Percentiles rank a stretch among this genome's conserved stretches.
These are phyloP conservation scores for Poeciliopsis infans DNA, from an alignment of 2,797 vertebrate species.

Conservation along the genomic window DNA sequence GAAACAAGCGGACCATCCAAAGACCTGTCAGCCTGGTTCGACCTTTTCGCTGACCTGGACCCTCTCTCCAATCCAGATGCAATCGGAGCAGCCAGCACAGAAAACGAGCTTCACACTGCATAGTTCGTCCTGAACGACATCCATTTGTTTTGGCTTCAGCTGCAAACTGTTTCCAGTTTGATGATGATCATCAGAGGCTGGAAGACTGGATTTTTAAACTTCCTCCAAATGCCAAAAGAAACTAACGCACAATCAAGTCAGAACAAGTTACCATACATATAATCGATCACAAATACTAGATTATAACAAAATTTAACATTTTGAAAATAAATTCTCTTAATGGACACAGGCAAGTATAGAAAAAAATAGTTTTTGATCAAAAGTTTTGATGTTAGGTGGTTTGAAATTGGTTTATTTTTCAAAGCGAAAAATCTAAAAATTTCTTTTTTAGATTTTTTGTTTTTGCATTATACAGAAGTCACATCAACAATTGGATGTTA, in stretches of 20 bases:
- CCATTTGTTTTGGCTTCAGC: not conserved
- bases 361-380: no score
- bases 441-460: no score
- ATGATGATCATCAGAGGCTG: not conserved
- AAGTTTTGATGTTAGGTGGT: no score
- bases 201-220: constrained; percentile 16
- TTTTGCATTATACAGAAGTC: no score
- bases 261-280: not conserved
- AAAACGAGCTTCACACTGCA: constrained; percentile 93
- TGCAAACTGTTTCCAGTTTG: constrained; percentile 19
- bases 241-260: not conserved
- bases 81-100: constrained; percentile 85
- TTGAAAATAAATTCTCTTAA: no score
- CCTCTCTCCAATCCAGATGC: constrained; percentile 86
- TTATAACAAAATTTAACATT: not conserved
- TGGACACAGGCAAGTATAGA: no score
- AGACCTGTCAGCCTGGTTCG: constrained; percentile 86
- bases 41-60: constrained; percentile 85
- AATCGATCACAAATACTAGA: not conserved
- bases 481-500: no score
- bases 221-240: not conserved
- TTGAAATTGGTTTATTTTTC: no score
- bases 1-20: constrained; percentile 73
- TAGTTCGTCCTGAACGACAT: constrained; percentile 67
- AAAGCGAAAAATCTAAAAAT: no score